Base-by-base conservation (phyloP, 2,888 invertebrate genomes). In the Capitulum mitella region DNA sequence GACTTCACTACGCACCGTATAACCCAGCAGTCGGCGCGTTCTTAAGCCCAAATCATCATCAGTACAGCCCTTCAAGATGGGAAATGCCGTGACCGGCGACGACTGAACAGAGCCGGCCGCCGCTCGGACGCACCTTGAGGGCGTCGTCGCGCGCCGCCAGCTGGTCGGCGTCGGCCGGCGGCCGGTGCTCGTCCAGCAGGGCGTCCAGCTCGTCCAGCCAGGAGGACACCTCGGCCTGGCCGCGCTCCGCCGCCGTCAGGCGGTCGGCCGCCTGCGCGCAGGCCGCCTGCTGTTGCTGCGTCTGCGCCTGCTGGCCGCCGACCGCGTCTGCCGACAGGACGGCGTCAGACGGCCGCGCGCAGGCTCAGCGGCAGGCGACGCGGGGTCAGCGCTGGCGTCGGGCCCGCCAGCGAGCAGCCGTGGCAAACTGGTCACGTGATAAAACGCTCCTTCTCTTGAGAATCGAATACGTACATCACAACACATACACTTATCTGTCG, bases 191-290 rank as follows among this genome's bases (percentile, higher is more conserved):
- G 37, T 85, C 88, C 79, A 97, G 85, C 34, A 94, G 86, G 6
- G 89, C 88, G 83, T 96, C 94, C 0, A 95, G 97, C 82, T 90
- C 92, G 82, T 93, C 92, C 48, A 97, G 86, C 97, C 97, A 97
- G 64, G 89, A 88, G 77, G 91, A 90, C 78, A 97, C 92, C 86
- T 97, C 97, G 81, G 89, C 89, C 85, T 95, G 92, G 0, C 96
- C 96, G 19, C 90, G 89, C 86, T 97, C 95, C 80, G 97, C 85
- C 0, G 95, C 94, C 86, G 96, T 94, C 84, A 95, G 93, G 85
- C 97, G 96, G 16, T 85, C 81, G 83, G 81, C 78, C 26, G 79
- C 80, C 81, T 81, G 79, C 3, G 51, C 37, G 22, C 37, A 29
- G 40, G 19, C 40, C 19, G 34, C 29, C 40, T 16, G 37, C 70